A percentile compares a stretch with the other conserved stretches of the same genome.
Evolutionary conservation across 2,797 vertebrate species (phyloP).

Genomic region (Lagocephalus sceleratus): DNA sequence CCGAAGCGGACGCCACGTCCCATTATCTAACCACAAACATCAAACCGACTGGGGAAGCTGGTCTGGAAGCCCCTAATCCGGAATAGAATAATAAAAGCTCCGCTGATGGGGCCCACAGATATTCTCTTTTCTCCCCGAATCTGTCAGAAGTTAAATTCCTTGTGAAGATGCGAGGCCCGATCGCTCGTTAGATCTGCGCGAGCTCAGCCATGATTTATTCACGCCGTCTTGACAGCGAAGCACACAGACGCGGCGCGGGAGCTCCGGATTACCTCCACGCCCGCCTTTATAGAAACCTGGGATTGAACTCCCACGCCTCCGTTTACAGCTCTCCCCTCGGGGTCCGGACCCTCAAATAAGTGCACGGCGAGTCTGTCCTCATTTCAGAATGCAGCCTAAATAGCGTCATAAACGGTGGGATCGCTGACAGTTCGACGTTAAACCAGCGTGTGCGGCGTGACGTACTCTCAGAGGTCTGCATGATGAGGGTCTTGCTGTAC

Average conservation of each 20-base stretch:
- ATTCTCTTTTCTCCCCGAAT: background rate
- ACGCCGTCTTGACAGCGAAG: constrained; percentile 7
- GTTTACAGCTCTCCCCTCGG: no score
- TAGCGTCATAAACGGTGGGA: no score
- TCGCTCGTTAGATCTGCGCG: constrained; percentile 21
- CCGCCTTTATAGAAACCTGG: background rate
- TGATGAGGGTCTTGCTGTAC: constrained; percentile 97
- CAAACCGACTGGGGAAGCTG: no score
- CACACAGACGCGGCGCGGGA: background rate
- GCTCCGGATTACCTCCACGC: background rate
- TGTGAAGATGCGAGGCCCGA: constrained; percentile 24
- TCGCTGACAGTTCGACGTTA: no score
- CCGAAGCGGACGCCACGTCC: no score
- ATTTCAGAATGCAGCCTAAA: no score
- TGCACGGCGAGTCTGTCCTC: no score
- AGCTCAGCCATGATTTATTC: constrained; percentile 13
- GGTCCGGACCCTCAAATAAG: no score
- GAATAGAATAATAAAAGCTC: background rate
- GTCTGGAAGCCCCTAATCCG: no score
- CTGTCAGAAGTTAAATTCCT: background rate
- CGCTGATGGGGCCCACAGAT: background rate
- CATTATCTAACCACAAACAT: no score
- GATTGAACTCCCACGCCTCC: no score
- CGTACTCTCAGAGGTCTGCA: constrained; percentile 97
- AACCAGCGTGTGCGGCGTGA: no score